These are phyloP conservation scores for Sebastes trivittatus DNA, from an alignment of 2,797 vertebrate species.

Conservation along the genomic window DNA sequence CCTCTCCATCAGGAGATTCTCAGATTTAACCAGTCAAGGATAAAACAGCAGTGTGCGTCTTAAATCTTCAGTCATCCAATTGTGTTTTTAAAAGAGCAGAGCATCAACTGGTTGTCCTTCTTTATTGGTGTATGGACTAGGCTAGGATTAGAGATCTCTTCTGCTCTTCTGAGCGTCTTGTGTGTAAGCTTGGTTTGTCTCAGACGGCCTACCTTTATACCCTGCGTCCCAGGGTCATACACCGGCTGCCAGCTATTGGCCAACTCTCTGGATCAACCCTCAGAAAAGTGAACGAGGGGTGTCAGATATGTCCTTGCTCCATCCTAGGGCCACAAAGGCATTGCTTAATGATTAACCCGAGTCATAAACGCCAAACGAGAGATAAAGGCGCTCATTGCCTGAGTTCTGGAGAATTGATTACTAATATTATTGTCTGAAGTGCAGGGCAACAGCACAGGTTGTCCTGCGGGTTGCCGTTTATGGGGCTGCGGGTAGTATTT, in stretches of 20 bases:
- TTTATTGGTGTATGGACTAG: slow-evolving; percentile 4
- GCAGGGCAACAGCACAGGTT: slow-evolving; percentile 64
- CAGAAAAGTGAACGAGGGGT: slow-evolving; percentile 69
- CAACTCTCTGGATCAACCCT: slow-evolving; percentile 73
- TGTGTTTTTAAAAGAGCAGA: slow-evolving; percentile 18
- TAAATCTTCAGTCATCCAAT: slow-evolving; percentile 53
- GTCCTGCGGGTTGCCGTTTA: slow-evolving; percentile 67
- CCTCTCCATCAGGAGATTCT: slow-evolving; percentile 75
- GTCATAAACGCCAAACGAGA: slow-evolving; percentile 77
- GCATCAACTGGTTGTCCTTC: slow-evolving; percentile 21
- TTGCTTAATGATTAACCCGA: slow-evolving; percentile 85
- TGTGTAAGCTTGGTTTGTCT: slow-evolving; percentile 28
- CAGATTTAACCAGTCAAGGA: slow-evolving; percentile 49
- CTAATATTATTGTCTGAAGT: slow-evolving; percentile 79
- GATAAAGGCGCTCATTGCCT: slow-evolving; percentile 74
- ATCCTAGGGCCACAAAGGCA: slow-evolving; percentile 77
- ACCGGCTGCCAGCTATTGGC: slow-evolving; percentile 74
- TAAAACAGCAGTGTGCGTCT: slow-evolving; percentile 14
- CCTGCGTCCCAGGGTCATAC: slow-evolving; percentile 49
- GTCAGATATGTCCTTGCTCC: slow-evolving; percentile 81
- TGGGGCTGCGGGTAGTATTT: slow-evolving; percentile 48
- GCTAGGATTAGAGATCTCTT: slow-evolving; percentile 1
- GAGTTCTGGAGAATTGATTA: slow-evolving; percentile 74
- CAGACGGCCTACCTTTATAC: slow-evolving; percentile 75
- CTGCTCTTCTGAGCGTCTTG: slow-evolving; percentile 8